Conservation (phyloP, 2,797 vertebrate genomes). For the Myripristis murdjan region DNA sequence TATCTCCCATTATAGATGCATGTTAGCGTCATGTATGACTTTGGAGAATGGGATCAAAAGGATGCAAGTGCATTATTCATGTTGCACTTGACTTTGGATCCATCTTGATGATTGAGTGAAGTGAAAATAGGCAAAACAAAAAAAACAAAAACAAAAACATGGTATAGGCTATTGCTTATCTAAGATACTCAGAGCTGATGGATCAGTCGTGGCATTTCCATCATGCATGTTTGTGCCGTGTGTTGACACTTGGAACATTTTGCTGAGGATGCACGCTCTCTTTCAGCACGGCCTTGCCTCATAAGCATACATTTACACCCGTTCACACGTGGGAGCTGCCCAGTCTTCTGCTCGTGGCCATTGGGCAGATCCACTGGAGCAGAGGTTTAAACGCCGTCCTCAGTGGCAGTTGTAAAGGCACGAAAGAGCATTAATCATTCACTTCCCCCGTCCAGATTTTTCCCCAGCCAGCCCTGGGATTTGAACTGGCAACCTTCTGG, state of each 20-base stretch:
- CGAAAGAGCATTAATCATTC: conserved; percentile 60
- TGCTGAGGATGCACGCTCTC: too few species aligned
- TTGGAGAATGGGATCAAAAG: conserved; percentile 1
- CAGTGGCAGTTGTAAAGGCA: conserved; percentile 54
- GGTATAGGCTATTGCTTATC: background rate
- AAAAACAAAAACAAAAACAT: too few species aligned
- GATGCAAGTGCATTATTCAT: conserved; percentile 42
- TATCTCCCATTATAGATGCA: conserved; percentile 36
- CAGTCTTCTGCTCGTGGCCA: conserved; percentile 34
- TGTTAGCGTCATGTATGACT: conserved; percentile 17
- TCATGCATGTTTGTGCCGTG: too few species aligned
- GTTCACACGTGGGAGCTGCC: conserved; percentile 31
- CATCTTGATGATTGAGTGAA: background rate
- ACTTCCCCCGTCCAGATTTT: conserved; percentile 47
- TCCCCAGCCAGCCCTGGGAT: conserved; percentile 39
- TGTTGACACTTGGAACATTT: too few species aligned
- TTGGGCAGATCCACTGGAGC: conserved; percentile 31
- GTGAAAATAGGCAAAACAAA: background rate
- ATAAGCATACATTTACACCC: background rate
- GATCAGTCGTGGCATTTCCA: background rate
- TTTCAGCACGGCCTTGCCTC: background rate
- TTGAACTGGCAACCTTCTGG: conserved; percentile 48
- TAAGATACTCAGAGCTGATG: background rate
- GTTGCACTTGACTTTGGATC: conserved; percentile 14
- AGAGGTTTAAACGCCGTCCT: conserved; percentile 58